phyloP scores from a whole-genome alignment of 2,888 invertebrate species.

The Dyspetes luteomarginatus region DNA sequence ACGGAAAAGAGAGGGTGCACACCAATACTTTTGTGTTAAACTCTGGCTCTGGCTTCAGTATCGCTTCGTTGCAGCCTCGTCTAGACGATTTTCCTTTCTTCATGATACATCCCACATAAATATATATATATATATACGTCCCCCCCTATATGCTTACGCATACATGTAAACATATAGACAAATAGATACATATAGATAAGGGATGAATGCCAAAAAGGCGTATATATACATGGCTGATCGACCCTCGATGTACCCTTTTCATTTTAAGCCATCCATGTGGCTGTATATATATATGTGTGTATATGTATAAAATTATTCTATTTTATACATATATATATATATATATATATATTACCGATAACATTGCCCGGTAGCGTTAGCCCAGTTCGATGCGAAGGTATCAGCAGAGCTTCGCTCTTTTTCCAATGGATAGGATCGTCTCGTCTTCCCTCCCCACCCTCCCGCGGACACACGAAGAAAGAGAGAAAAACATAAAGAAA shows the following conservation, averaged over 20 bases:
- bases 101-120: slow-evolving; percentile 35
- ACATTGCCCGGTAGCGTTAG: slow-evolving; percentile 4
- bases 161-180: too few species aligned
- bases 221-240: too few species aligned
- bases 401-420: slow-evolving; percentile 11
- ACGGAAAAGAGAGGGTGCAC: slow-evolving; percentile 28
- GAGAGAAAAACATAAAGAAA: not conserved
- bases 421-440: slow-evolving; percentile 29
- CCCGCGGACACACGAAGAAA: not conserved
- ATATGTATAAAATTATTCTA: too few species aligned
- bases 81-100: slow-evolving; percentile 53
- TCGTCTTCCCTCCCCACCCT: slow-evolving; percentile 3
- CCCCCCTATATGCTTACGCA: not conserved
- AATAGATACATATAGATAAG: too few species aligned
- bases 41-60: slow-evolving; percentile 21
- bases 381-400: slow-evolving; percentile 39
- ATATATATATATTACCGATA: not conserved
- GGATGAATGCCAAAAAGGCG: too few species aligned
- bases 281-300: too few species aligned
- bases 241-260: too few species aligned
- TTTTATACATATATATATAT: not conserved
- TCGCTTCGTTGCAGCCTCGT: slow-evolving; percentile 51
- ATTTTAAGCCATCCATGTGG: too few species aligned
- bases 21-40: slow-evolving; percentile 43
- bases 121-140: not conserved